Conservation (phyloP, 2,888 invertebrate species). For the Andrena praecox region DNA sequence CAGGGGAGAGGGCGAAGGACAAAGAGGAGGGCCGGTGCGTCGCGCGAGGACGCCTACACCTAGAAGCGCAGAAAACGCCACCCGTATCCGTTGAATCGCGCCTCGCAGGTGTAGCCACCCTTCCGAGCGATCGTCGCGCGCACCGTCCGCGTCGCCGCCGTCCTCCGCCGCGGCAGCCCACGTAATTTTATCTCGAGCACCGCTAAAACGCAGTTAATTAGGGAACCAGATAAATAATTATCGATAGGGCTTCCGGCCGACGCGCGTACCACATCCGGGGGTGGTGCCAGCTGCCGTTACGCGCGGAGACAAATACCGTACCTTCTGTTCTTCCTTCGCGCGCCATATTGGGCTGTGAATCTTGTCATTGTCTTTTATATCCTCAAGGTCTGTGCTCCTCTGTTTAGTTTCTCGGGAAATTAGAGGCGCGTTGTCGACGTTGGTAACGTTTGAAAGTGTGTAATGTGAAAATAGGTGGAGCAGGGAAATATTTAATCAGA, state of each 20-base stretch:
- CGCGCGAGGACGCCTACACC: slow-evolving; percentile 68
- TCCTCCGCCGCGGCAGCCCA: slow-evolving; percentile 29
- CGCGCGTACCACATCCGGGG: slow-evolving; percentile 74
- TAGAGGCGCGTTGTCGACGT: too few relatives aligned
- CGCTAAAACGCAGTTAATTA: slow-evolving; percentile 78
- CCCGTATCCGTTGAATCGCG: slow-evolving; percentile 50
- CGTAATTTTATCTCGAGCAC: slow-evolving; percentile 63
- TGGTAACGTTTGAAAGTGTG: too few relatives aligned
- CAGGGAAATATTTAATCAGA: slow-evolving; percentile 5
- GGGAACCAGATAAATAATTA: slow-evolving; percentile 76
- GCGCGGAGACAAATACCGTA: slow-evolving; percentile 28
- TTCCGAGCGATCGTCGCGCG: slow-evolving; percentile 36
- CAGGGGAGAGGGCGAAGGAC: slow-evolving; percentile 12
- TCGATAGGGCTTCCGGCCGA: slow-evolving; percentile 73
- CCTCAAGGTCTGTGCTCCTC: not conserved
- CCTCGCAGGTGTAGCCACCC: slow-evolving; percentile 67
- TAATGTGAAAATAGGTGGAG: not conserved
- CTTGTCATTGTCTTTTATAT: slow-evolving; percentile 1
- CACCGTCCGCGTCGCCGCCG: slow-evolving; percentile 1
- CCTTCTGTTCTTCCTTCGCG: not conserved
- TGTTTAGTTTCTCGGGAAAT: not conserved
- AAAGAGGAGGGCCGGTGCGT: slow-evolving; percentile 51
- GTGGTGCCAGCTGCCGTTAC: slow-evolving; percentile 71
- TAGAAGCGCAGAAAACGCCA: slow-evolving; percentile 61
- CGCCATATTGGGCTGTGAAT: not conserved